These are phyloP conservation scores for Harpalus rubripes DNA, from an alignment of 2,888 invertebrate genomes.

Conservation along the genomic window DNA sequence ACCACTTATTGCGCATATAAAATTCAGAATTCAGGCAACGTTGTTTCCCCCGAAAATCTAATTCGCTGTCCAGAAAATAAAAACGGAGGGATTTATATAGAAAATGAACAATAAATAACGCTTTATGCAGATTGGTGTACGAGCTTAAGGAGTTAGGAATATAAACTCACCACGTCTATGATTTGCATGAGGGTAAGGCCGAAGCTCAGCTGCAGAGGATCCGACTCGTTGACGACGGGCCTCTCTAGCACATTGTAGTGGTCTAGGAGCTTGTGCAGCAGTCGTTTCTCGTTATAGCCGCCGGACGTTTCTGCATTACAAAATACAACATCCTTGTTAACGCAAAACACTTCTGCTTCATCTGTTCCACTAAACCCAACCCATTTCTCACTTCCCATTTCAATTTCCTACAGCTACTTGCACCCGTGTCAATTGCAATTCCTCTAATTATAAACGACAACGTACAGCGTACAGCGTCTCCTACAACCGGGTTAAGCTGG, in stretches of 20 bases:
- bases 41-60: slow-evolving; percentile 32
- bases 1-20: slow-evolving; percentile 47
- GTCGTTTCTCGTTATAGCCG: slow-evolving; percentile 94
- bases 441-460: background rate
- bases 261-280: slow-evolving; percentile 94
- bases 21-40: slow-evolving; percentile 53
- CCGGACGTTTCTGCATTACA: slow-evolving; percentile 85
- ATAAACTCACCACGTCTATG: slow-evolving; percentile 93
- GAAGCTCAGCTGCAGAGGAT: slow-evolving; percentile 96
- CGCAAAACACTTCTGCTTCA: slow-evolving; percentile 64
- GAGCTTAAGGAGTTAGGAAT: slow-evolving; percentile 45
- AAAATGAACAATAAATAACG: slow-evolving; percentile 53
- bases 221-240: slow-evolving; percentile 97
- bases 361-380: background rate
- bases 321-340: slow-evolving; percentile 66
- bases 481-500: background rate
- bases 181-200: slow-evolving; percentile 98
- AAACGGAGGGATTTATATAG: slow-evolving; percentile 43
- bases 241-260: slow-evolving; percentile 96
- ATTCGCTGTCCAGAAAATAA: slow-evolving; percentile 53
- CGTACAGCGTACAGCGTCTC: background rate
- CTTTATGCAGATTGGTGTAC: slow-evolving; percentile 42
- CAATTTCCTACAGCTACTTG: slow-evolving; percentile 24
- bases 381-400: slow-evolving; percentile 67
- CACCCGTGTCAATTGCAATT: slow-evolving; percentile 25